Conservation (phyloP, 2,113 vertebrate genomes). For the Micronisus gabar region DNA sequence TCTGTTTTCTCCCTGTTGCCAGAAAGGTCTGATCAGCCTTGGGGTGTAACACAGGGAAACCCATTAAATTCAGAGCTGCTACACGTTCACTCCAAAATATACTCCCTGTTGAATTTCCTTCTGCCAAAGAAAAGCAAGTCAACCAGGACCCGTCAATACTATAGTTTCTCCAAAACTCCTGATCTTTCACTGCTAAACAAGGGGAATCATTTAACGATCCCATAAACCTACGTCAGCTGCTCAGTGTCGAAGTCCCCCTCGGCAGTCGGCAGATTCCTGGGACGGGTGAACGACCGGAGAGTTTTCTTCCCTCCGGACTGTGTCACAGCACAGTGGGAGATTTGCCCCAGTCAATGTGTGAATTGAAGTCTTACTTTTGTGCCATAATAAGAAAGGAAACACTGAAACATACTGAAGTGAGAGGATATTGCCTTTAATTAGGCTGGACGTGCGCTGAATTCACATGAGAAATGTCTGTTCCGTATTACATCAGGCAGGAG, state of each 20-base stretch:
- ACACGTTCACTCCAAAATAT: fast-evolving
- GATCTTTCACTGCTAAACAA: neutral
- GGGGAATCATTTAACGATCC: neutral
- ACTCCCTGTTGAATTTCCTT: neutral
- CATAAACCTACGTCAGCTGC: neutral
- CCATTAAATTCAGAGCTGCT: neutral
- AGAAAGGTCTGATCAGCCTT: neutral
- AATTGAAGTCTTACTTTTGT: neutral
- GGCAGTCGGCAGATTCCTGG: neutral
- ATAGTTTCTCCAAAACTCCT: fast-evolving
- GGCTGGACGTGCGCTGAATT: neutral
- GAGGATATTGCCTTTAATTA: neutral
- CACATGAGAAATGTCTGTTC: neutral
- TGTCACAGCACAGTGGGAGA: neutral
- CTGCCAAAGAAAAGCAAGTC: neutral
- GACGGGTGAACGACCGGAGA: fast-evolving
- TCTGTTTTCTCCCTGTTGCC: neutral
- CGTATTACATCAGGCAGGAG: fast-evolving
- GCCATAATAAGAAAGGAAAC: neutral
- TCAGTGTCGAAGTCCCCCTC: fast-evolving
- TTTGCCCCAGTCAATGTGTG: fast-evolving
- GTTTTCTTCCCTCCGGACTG: fast-evolving
- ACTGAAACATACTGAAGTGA: neutral
- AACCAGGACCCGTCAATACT: neutral
- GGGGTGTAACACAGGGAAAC: neutral